A percentile compares a stretch with the other conserved stretches of the same genome.
phyloP scores from a whole-genome alignment of 2,797 vertebrate species.

The Galagoides demidoff region DNA sequence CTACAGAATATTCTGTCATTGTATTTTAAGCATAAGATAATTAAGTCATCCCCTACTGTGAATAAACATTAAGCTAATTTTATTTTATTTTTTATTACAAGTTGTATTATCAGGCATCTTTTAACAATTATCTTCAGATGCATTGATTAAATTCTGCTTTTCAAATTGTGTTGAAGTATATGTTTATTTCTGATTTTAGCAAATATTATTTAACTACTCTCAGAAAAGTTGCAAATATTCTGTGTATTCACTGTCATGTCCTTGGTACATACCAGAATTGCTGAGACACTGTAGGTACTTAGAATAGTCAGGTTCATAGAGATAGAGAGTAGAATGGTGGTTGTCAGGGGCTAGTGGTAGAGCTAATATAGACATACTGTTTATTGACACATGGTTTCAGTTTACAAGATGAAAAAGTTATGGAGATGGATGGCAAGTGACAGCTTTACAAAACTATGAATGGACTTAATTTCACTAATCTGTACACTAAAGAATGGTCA shows the following conservation, averaged over 20 bases:
- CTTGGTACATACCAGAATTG: neutral
- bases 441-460: neutral
- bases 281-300: neutral
- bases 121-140: neutral
- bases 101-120: neutral
- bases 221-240: neutral
- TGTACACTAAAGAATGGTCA: neutral
- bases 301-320: neutral
- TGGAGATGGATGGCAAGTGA: neutral
- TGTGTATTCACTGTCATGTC: neutral
- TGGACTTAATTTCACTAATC: neutral
- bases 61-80: neutral
- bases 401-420: neutral
- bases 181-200: neutral
- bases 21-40: neutral
- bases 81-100: neutral
- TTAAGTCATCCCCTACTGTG: neutral
- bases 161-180: neutral
- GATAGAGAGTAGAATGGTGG: neutral
- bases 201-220: neutral
- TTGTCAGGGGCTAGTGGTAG: neutral
- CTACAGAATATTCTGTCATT: neutral
- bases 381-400: neutral
- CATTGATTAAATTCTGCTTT: neutral
- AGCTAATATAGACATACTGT: neutral